Evolutionary conservation across 2,113 vertebrate species (phyloP), one percentile per base, ranked within the genome.

Genomic region (Formicarius rufipectus): DNA sequence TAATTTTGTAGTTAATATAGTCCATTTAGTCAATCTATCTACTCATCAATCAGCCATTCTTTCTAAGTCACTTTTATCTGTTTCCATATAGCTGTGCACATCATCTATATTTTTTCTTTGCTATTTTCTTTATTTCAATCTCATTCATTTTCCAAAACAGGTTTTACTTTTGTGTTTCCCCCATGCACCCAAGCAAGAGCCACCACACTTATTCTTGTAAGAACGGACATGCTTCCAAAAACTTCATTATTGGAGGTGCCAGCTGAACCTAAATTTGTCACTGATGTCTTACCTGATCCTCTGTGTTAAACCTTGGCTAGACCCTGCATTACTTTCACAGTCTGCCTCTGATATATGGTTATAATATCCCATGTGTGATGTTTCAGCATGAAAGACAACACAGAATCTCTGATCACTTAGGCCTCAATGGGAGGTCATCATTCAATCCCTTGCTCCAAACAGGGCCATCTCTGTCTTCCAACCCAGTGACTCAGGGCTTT

Each of bases 361-460:
- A 13, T 62, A 63, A 39, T 21, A 53, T 13, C 24, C 22, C 30
- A 47, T 0, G 0, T 35, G 18, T 63, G 35, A 15, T 39, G 55
- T 33, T 82, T 58, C 75, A 64, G 9, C 22, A 22, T 14, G n/a
- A 39, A 75, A 81, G n/a, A 63, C 27, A 75, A 1, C 40, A 87
- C 5, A 50, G 39, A 37, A 35, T 59, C 66, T 58, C 27, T 35
- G 17, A 6, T 40, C 28, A 13, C 59, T 71, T 22, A 50, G 44
- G 14, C 16, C 12, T 84, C 47, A 45, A 50, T 68, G 53, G 14
- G 30, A 39, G 8, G 35, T 59, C 24, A 47, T 12, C 2, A 0
- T 64, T 44, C 53, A 68, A 59, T 4, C 4, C 6, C 13, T 24
- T 35, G 3, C 56, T 68, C 44, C 40, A 73, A 79, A 44, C 1